Conservation (phyloP, 2,888 invertebrate genomes). For the Acholoe squamosa region DNA sequence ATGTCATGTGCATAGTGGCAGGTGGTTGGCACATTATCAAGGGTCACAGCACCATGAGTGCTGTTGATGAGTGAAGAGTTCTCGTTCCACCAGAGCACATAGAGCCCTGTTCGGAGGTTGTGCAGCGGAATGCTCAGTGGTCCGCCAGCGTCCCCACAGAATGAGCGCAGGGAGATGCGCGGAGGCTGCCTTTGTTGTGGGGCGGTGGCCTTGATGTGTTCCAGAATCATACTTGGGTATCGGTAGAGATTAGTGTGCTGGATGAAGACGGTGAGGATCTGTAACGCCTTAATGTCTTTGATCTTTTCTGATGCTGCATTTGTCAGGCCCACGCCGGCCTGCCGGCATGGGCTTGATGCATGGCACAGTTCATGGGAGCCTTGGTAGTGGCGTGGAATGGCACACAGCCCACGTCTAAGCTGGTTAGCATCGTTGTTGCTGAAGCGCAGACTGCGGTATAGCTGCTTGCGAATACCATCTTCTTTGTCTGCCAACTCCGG, state of each 20-base stretch:
- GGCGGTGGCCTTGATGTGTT: slow-evolving; percentile 54
- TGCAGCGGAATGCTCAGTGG: slow-evolving; percentile 39
- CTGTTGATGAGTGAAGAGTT: slow-evolving; percentile 36
- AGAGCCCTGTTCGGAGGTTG: slow-evolving; percentile 56
- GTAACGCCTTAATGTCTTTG: slow-evolving; percentile 54
- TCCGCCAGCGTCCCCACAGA: slow-evolving; percentile 45
- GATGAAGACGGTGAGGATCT: slow-evolving; percentile 49
- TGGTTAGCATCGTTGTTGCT: slow-evolving; percentile 42
- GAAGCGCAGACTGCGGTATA: slow-evolving; percentile 34
- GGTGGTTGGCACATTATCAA: slow-evolving; percentile 58
- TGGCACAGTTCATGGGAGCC: slow-evolving; percentile 49
- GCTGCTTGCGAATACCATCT: slow-evolving; percentile 47
- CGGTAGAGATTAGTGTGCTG: slow-evolving; percentile 47
- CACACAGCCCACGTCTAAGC: slow-evolving; percentile 40
- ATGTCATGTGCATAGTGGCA: slow-evolving; percentile 60
- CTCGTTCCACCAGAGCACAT: slow-evolving; percentile 57
- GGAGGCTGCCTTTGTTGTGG: slow-evolving; percentile 46
- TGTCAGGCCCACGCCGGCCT: background rate
- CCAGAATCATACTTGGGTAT: slow-evolving; percentile 40
- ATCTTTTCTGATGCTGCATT: background rate
- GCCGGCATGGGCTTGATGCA: slow-evolving; percentile 31
- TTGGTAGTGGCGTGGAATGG: slow-evolving; percentile 53
- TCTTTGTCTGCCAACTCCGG: slow-evolving; percentile 52
- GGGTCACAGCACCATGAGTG: background rate
- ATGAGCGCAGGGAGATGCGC: slow-evolving; percentile 19